phyloP scores from a whole-genome alignment of 2,888 invertebrate species.

The Drosophila aldrichi region DNA sequence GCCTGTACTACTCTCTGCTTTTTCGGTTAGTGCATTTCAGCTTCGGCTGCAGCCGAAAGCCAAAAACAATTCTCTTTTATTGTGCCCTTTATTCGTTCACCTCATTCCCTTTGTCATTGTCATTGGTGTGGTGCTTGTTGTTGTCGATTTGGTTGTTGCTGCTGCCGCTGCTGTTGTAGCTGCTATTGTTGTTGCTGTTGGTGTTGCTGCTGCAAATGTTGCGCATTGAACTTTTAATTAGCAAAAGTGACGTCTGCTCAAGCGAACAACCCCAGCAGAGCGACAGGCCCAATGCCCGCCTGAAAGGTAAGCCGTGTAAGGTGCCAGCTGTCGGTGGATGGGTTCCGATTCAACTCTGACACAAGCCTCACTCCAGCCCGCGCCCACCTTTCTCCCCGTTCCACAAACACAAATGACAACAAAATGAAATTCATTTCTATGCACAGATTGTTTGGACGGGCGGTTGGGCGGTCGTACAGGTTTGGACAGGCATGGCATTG shows the following conservation, averaged over 20 bases:
- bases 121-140: slow-evolving; percentile 45
- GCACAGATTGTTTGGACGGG: slow-evolving; percentile 55
- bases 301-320: slow-evolving; percentile 35
- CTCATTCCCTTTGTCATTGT: slow-evolving; percentile 55
- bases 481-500: slow-evolving; percentile 39
- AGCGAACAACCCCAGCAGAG: slow-evolving; percentile 32
- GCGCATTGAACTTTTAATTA: slow-evolving; percentile 78
- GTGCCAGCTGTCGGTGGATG: slow-evolving; percentile 39
- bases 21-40: slow-evolving; percentile 23
- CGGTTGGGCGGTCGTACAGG: not conserved
- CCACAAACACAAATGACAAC: slow-evolving; percentile 45
- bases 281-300: not conserved
- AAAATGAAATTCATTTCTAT: slow-evolving; percentile 62
- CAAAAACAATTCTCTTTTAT: slow-evolving; percentile 22
- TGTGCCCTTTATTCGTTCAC: slow-evolving; percentile 32
- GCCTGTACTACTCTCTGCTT: not conserved
- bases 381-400: not conserved
- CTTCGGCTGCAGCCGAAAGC: slow-evolving; percentile 11
- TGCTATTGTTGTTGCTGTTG: slow-evolving; percentile 33
- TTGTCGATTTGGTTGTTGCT: slow-evolving; percentile 44
- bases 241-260: slow-evolving; percentile 64
- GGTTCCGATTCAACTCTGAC: slow-evolving; percentile 6
- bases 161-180: slow-evolving; percentile 26
- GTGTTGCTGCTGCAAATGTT: slow-evolving; percentile 62
- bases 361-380: not conserved